These are phyloP conservation scores for Luperina nickerlii DNA, from an alignment of 2,888 invertebrate species.

Conservation along the genomic window DNA sequence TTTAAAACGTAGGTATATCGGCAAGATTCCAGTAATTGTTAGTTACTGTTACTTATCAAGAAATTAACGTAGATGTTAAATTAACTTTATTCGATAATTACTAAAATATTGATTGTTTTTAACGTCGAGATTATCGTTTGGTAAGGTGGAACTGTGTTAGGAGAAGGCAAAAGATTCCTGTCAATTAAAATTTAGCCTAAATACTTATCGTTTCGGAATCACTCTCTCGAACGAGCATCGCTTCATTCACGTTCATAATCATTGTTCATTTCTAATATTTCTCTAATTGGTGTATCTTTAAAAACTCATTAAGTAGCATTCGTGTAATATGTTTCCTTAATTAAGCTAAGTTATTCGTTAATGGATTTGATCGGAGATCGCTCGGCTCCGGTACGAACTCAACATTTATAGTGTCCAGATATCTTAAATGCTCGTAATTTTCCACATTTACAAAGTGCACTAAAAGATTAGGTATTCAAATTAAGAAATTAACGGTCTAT, in stretches of 20 bases:
- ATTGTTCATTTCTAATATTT: slow-evolving; percentile 67
- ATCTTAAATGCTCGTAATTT: slow-evolving; percentile 76
- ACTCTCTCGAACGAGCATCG: slow-evolving; percentile 61
- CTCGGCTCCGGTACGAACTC: slow-evolving; percentile 73
- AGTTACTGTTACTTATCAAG: slow-evolving; percentile 83
- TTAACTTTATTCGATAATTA: slow-evolving; percentile 76
- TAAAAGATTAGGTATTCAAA: slow-evolving; percentile 73
- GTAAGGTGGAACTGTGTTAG: slow-evolving; percentile 89
- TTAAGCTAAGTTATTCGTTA: slow-evolving; percentile 79
- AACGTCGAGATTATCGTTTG: slow-evolving; percentile 82
- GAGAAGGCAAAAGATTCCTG: slow-evolving; percentile 76
- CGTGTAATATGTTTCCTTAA: slow-evolving; percentile 76
- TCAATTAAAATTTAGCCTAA: slow-evolving; percentile 77
- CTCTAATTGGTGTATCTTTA: slow-evolving; percentile 68
- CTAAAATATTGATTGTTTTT: slow-evolving; percentile 73
- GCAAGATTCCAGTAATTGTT: slow-evolving; percentile 87
- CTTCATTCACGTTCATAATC: slow-evolving; percentile 62
- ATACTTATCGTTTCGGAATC: slow-evolving; percentile 79
- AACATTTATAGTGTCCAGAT: slow-evolving; percentile 70
- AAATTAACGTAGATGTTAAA: slow-evolving; percentile 84
- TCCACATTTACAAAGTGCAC: slow-evolving; percentile 73
- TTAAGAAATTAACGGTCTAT: slow-evolving; percentile 74
- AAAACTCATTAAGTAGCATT: slow-evolving; percentile 68
- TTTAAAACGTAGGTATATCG: slow-evolving; percentile 89
- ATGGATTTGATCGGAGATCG: slow-evolving; percentile 73